Base-by-base conservation (phyloP, 2,888 invertebrate species). In the Pecten maximus region DNA sequence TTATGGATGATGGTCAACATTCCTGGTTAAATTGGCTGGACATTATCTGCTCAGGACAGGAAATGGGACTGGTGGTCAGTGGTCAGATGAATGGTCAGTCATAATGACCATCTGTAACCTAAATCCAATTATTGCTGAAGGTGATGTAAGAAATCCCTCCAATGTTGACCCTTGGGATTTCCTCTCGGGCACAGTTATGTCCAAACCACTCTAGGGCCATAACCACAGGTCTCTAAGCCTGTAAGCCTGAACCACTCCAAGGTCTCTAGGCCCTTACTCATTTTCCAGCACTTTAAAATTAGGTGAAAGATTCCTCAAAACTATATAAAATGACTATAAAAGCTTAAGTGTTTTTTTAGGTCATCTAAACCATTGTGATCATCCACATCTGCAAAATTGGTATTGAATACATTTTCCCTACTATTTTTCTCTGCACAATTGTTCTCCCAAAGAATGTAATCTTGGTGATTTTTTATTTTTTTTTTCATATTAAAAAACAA, bases 1-100 rank as follows among this genome's bases (percentile, higher is more conserved):
- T 74, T 74, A 74, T 74, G 74, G 74, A 8, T 28, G 74, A 74
- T 74, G 74, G 74, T 74, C 74, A 74, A 74, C 74, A 74, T 35
- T 74, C 74, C 74, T 74, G 74, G 74, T 35, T 8, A 74, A 74
- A 74, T 74, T 74, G 23, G 74, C 74, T 74, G 74, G 28, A 35
- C 35, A 74, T 35, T 74, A 74, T 74, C 74, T 74, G 54, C 54
- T 19, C 2, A 3, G 74, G 74, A 74, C 74, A 74, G 74, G 74
- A 74, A 74, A 74, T 74, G 35, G 74, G 74, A 74, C 74, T 74
- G 28, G 74, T 35, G 74, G 35, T 2, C 2, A 35, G 12, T 74
- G 74, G 74, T 74, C 74, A 74, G 35, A 74, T 74, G 74, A 74
- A 74, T 74, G 74, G 74, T 35, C 74, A 35, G 8, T 35, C 10